phyloP scores from a whole-genome alignment of 2,888 invertebrate genomes.

The Xiphydria camelus region DNA sequence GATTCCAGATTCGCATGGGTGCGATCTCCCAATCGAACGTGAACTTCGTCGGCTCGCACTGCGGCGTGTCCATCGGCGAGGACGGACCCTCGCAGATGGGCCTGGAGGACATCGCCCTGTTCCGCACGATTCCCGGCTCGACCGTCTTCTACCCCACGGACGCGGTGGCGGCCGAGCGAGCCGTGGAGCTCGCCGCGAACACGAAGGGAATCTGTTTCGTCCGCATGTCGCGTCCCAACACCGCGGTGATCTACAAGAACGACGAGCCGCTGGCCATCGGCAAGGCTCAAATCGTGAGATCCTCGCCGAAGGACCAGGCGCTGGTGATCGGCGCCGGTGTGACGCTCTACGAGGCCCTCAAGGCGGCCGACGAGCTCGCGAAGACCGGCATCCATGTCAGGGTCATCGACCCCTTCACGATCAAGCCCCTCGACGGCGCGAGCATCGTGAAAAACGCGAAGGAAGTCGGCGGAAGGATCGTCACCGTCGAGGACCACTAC shows the following conservation, averaged over 20 bases:
- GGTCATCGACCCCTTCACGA: slow-evolving; percentile 92
- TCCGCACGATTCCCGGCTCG: slow-evolving; percentile 85
- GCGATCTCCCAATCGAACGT: slow-evolving; percentile 98
- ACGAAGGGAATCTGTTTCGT: slow-evolving; percentile 94
- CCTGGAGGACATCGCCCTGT: slow-evolving; percentile 96
- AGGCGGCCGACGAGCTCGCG: slow-evolving; percentile 77
- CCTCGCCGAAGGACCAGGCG: slow-evolving; percentile 76
- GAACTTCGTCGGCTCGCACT: slow-evolving; percentile 96
- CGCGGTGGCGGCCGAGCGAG: slow-evolving; percentile 92
- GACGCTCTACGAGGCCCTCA: slow-evolving; percentile 87
- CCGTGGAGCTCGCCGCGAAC: slow-evolving; percentile 94
- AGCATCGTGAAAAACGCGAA: slow-evolving; percentile 76
- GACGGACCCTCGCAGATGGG: slow-evolving; percentile 99
- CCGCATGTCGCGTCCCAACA: slow-evolving; percentile 91
- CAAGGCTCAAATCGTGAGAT: slow-evolving; percentile 76
- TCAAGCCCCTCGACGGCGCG: slow-evolving; percentile 90
- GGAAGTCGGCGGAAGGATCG: slow-evolving; percentile 77
- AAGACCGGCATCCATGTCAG: slow-evolving; percentile 75
- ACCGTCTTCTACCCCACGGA: slow-evolving; percentile 83
- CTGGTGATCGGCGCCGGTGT: slow-evolving; percentile 92
- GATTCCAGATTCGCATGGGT: slow-evolving; percentile 88
- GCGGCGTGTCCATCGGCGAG: slow-evolving; percentile 97
- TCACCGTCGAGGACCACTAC: slow-evolving; percentile 98
- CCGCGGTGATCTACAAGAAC: slow-evolving; percentile 82
- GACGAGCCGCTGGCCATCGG: slow-evolving; percentile 81